Evolutionary conservation across 1,140 invertebrate species (phyloP), one percentile per base, ranked within the genome.

Genomic region (Manduca sexta): DNA sequence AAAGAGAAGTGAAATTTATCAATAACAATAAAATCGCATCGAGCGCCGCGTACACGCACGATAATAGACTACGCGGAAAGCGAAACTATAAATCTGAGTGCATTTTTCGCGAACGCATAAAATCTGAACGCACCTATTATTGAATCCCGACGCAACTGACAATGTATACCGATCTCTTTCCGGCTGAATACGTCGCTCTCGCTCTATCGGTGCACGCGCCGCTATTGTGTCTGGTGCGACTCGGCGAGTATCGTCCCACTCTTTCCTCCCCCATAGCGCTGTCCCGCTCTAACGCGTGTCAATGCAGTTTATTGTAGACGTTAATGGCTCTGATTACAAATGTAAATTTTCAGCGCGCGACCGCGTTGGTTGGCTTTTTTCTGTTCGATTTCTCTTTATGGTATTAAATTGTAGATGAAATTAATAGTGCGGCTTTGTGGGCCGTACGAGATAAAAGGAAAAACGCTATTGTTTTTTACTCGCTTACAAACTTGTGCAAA

Each of bases 251-350:
- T 48, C 61, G 42, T 51, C 63, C 42, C 45, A 63, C 79, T 68
- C 68, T 39, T 46, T 85, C 59, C 1, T 16, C 4, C 71, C 62
- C 64, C 49, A 54, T 83, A 85, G 67, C 67, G 51, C 52, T 55
- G 65, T 85, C 76, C 52, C 66, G 6, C 49, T 85, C 68, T 21
- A 29, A 21, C 65, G 61, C 74, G 69, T 80, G 77, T 85, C 81
- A 85, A 78, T 85, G 77, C 77, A 83, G 62, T 83, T 83, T 83
- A 84, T 84, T 84, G 77, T 81, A 61, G 75, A 84, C 79, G 68
- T 76, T 82, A 85, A 85, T 85, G 79, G 76, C 60, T 76, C 68
- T 80, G 73, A 85, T 85, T 83, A 85, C 77, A 80, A 85, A 85
- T 85, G 81, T 85, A 85, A 85, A 85, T 85, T 85, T 85, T 82